Evolutionary conservation across 2,888 invertebrate species (phyloP).

Genomic region (Steinernema carpocapsae): DNA sequence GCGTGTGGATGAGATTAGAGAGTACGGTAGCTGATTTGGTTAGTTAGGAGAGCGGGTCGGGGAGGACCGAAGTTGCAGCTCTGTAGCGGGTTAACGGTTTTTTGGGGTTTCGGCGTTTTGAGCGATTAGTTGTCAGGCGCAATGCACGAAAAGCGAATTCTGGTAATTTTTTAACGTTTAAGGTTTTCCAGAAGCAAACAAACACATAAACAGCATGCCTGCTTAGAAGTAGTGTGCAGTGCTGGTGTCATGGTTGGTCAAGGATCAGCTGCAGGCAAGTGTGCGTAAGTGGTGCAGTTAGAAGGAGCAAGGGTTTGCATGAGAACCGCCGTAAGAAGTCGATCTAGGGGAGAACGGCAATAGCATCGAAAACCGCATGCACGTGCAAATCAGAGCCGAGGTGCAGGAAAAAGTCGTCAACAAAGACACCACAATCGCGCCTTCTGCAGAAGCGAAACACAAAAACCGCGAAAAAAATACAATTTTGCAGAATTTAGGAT

Average conservation of each 20-base stretch:
- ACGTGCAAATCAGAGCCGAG: neutral
- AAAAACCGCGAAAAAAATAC: neutral
- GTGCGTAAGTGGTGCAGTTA: too few relatives aligned
- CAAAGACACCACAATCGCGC: conserved; percentile 7
- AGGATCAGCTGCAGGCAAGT: too few relatives aligned
- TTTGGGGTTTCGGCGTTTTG: neutral
- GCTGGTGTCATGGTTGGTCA: neutral
- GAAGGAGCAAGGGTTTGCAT: neutral
- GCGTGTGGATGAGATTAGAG: neutral
- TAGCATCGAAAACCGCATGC: neutral
- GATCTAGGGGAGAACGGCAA: neutral
- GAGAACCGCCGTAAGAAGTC: neutral
- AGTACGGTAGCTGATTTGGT: conserved; percentile 1
- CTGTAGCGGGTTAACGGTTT: neutral
- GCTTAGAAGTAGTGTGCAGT: neutral
- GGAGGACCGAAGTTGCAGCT: too few relatives aligned
- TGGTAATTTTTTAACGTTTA: neutral
- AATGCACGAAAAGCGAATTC: neutral
- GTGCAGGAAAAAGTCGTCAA: neutral
- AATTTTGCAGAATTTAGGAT: neutral
- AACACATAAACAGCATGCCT: conserved; percentile 5
- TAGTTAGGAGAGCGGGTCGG: neutral
- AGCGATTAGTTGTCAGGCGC: conserved; percentile 12
- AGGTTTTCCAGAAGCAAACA: conserved; percentile 1
- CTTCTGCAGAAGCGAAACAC: conserved; percentile 15